Conservation (phyloP, 2,888 invertebrate species). For the Aphodius granarius region DNA sequence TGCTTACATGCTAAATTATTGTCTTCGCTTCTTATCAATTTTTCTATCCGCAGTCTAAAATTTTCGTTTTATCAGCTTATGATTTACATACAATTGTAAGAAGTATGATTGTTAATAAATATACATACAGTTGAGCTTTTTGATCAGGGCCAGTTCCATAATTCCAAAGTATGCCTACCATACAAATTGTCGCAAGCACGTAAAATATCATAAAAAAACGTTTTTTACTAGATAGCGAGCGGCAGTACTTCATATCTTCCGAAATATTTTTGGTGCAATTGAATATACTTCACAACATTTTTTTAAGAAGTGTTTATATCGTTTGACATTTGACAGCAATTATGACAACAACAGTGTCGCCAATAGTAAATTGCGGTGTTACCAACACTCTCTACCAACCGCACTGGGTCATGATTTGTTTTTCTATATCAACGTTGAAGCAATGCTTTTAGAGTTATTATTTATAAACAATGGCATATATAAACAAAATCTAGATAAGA, state of each 20-base stretch:
- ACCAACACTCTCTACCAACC: no score
- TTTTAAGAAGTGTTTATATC: no score
- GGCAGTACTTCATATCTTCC: background rate
- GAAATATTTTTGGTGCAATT: background rate
- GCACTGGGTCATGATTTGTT: no score
- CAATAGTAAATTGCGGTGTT: no score
- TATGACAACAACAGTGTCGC: no score
- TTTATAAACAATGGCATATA: no score
- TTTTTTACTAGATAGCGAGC: background rate
- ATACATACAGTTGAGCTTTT: slow-evolving; percentile 14
- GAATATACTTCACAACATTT: no score
- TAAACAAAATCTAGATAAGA: no score
- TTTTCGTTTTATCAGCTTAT: slow-evolving; percentile 2
- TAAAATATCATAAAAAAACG: background rate
- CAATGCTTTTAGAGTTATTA: no score
- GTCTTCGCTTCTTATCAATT: slow-evolving; percentile 52
- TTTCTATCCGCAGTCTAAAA: slow-evolving; percentile 55
- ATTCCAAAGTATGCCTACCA: background rate
- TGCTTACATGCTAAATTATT: slow-evolving; percentile 63
- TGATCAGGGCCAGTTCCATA: slow-evolving; percentile 2
- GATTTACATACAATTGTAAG: no score
- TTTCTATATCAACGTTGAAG: no score
- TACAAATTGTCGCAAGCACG: background rate
- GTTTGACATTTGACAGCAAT: no score
- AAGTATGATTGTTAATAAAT: background rate